phyloP scores from a whole-genome alignment of 2,888 invertebrate species.

The Dasysyrphus albostriatus region DNA sequence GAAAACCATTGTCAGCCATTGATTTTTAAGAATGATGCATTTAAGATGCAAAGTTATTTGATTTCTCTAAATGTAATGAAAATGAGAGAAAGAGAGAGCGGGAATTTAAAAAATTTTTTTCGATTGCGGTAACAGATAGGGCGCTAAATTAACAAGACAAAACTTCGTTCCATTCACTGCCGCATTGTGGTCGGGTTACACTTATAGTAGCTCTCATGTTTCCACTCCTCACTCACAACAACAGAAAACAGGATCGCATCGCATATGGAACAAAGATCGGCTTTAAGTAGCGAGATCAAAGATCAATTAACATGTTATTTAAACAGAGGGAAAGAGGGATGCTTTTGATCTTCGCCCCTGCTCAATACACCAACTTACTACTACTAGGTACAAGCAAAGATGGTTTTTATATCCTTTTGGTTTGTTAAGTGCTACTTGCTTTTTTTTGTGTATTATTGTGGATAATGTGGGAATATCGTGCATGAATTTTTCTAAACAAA shows the following conservation, averaged over 20 bases:
- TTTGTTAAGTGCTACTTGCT: slow-evolving; percentile 34
- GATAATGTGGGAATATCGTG: slow-evolving; percentile 32
- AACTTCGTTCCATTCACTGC: slow-evolving; percentile 67
- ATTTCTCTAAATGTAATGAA: slow-evolving; percentile 13
- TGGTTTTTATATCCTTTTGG: slow-evolving; percentile 62
- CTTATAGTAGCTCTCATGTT: slow-evolving; percentile 45
- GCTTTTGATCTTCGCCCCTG: slow-evolving; percentile 66
- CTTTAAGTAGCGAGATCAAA: slow-evolving; percentile 75
- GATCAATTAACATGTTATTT: slow-evolving; percentile 75
- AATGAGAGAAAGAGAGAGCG: slow-evolving; percentile 34
- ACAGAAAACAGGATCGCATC: slow-evolving; percentile 56
- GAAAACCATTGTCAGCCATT: too few relatives aligned
- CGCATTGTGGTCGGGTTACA: slow-evolving; percentile 61
- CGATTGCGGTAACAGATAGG: slow-evolving; percentile 71
- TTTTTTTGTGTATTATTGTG: slow-evolving; percentile 10
- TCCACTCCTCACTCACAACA: slow-evolving; percentile 13
- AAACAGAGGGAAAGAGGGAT: slow-evolving; percentile 52
- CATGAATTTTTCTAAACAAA: background rate
- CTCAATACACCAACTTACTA: background rate
- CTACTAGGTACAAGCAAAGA: background rate
- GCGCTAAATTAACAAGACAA: slow-evolving; percentile 74
- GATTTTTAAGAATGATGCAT: too few relatives aligned
- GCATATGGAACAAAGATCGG: slow-evolving; percentile 57
- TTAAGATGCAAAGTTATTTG: too few relatives aligned
- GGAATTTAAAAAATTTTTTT: slow-evolving; percentile 38